Evolutionary conservation across 2,797 vertebrate species (phyloP).

Genomic region (Lateolabrax maculatus): DNA sequence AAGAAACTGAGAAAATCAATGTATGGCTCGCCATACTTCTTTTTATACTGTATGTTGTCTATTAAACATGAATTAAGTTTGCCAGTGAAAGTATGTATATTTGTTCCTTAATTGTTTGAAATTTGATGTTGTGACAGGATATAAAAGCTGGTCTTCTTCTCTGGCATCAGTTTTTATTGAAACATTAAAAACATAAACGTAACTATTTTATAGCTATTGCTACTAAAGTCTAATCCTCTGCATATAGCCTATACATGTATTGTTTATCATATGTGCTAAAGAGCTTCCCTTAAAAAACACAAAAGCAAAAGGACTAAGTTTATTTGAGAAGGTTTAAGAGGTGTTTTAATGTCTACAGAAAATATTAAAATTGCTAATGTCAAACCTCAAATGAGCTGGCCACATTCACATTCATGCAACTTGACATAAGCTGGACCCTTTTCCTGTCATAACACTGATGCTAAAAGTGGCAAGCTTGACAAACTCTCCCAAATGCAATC

Average conservation of each 20-base stretch:
- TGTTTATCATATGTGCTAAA: background rate
- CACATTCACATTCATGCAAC: constrained; percentile 25
- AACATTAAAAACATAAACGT: constrained; percentile 17
- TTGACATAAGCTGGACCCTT: constrained; percentile 23
- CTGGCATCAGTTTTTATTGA: constrained; percentile 5
- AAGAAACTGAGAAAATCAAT: constrained; percentile 6
- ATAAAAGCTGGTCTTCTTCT: constrained; percentile 6
- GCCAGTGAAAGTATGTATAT: background rate
- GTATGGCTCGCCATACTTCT: background rate
- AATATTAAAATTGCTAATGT: constrained; percentile 9
- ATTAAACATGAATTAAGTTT: background rate
- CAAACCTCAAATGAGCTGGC: constrained; percentile 23
- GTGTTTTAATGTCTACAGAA: constrained; percentile 21
- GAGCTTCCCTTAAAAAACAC: background rate
- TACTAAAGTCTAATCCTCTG: constrained; percentile 20
- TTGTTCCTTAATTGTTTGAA: constrained; percentile 2
- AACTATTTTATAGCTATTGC: constrained; percentile 1
- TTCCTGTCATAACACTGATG: constrained; percentile 16
- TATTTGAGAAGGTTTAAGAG: constrained; percentile 13
- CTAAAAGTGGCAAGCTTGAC: constrained; percentile 40
- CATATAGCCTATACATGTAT: background rate
- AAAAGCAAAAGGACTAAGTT: background rate
- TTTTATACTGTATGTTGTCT: background rate
- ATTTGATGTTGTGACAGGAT: constrained; percentile 2
- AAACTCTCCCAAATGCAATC: constrained; percentile 30